Evolutionary conservation across 2,113 vertebrate species (phyloP).

Genomic region (Anas platyrhynchos): DNA sequence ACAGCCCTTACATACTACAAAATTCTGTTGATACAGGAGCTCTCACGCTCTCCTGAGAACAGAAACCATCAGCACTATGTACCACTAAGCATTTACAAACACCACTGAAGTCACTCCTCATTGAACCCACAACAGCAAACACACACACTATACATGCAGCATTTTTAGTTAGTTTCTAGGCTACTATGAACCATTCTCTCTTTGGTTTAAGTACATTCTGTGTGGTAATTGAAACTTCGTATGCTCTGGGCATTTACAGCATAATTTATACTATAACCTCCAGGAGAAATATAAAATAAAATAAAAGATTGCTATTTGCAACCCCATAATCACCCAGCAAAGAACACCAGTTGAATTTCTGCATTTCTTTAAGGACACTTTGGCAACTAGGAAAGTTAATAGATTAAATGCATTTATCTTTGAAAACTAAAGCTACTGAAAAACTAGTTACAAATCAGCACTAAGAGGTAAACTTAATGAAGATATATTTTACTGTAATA

Average conservation of each 20-base stretch:
- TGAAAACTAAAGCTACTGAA: neutral
- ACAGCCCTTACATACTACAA: neutral
- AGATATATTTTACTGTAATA: neutral
- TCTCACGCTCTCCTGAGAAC: neutral
- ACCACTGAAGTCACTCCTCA: neutral
- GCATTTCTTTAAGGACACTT: neutral
- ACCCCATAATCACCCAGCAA: neutral
- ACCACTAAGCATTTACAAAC: neutral
- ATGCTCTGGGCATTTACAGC: neutral
- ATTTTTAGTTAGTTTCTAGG: neutral
- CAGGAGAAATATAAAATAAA: neutral
- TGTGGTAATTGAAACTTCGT: fast-evolving
- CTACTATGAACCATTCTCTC: neutral
- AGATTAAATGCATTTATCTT: neutral
- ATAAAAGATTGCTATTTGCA: neutral
- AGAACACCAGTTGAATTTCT: neutral
- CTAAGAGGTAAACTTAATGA: neutral
- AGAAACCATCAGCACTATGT: neutral
- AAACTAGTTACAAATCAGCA: neutral
- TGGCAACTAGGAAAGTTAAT: neutral
- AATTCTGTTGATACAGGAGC: neutral
- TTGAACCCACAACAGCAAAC: neutral
- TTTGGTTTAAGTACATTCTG: neutral
- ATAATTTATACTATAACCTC: fast-evolving
- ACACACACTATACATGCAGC: fast-evolving